Conservation (phyloP, 2,797 vertebrate genomes). For the Fratercula arctica region DNA sequence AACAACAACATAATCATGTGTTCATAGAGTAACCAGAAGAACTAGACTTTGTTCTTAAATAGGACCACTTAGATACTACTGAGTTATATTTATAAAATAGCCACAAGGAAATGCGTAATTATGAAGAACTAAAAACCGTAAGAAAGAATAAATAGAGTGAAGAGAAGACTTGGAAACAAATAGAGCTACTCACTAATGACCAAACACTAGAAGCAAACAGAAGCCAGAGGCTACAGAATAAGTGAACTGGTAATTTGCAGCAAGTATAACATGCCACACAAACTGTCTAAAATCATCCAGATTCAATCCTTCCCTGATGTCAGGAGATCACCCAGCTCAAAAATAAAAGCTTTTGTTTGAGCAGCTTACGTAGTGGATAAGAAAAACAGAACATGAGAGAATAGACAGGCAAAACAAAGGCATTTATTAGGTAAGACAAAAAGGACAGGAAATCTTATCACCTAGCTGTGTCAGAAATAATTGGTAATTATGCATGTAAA, state of each 20-base stretch:
- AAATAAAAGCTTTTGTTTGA: slow-evolving; percentile 33
- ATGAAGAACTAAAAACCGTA: not conserved
- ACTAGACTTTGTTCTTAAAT: slow-evolving; percentile 13
- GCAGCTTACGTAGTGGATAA: slow-evolving; percentile 3
- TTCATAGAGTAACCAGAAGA: not conserved
- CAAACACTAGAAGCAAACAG: not conserved
- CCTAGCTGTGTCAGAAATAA: not conserved
- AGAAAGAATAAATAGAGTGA: not conserved
- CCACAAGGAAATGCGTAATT: not conserved
- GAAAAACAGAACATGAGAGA: not conserved
- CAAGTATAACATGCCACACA: not conserved
- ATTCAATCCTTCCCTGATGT: not conserved
- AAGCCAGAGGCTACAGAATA: slow-evolving; percentile 16
- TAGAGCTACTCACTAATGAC: not conserved
- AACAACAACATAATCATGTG: slow-evolving; percentile 32
- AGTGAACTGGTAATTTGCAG: slow-evolving; percentile 1
- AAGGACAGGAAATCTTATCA: slow-evolving; percentile 8
- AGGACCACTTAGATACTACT: not conserved
- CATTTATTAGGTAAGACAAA: not conserved
- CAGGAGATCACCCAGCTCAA: slow-evolving; percentile 16
- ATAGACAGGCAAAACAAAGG: not conserved
- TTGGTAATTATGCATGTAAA: not conserved
- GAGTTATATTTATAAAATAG: slow-evolving; percentile 6
- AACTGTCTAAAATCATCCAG: not conserved
- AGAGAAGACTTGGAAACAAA: not conserved